Conservation (phyloP, 2,888 invertebrate species). For the Apomyelois bistriatella region DNA sequence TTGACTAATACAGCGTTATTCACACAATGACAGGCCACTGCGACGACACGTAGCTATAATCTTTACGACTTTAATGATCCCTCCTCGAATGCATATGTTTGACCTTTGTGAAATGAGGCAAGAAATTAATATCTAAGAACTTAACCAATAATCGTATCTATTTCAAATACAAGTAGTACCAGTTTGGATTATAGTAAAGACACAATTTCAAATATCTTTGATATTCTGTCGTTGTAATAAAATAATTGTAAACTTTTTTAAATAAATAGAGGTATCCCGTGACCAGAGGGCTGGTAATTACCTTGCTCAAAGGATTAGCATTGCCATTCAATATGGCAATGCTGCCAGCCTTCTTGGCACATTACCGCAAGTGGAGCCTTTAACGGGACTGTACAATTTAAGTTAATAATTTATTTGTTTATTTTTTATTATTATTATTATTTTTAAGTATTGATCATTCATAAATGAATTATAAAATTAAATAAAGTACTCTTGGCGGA, state of each 20-base stretch:
- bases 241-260: not conserved
- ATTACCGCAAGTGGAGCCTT: no score
- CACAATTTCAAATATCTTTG: slow-evolving; percentile 6
- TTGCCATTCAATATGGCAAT: no score
- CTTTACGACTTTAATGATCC: not conserved
- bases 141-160: slow-evolving; percentile 9
- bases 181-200: slow-evolving; percentile 1
- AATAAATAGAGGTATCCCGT: no score
- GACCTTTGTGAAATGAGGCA: slow-evolving; percentile 11
- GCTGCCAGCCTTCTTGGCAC: no score
- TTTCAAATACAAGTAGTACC: slow-evolving; percentile 7
- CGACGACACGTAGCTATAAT: not conserved
- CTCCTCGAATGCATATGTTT: not conserved
- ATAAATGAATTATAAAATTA: slow-evolving; percentile 6
- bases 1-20: not conserved
- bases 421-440: no score
- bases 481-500: not conserved
- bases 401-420: no score
- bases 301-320: no score
- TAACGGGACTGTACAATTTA: no score
- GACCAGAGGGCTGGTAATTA: no score
- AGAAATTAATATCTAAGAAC: slow-evolving; percentile 10
- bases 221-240: not conserved
- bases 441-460: no score
- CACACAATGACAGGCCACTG: not conserved